Evolutionary conservation across 2,888 invertebrate species (phyloP).

Genomic region (Leucophenga montana): DNA sequence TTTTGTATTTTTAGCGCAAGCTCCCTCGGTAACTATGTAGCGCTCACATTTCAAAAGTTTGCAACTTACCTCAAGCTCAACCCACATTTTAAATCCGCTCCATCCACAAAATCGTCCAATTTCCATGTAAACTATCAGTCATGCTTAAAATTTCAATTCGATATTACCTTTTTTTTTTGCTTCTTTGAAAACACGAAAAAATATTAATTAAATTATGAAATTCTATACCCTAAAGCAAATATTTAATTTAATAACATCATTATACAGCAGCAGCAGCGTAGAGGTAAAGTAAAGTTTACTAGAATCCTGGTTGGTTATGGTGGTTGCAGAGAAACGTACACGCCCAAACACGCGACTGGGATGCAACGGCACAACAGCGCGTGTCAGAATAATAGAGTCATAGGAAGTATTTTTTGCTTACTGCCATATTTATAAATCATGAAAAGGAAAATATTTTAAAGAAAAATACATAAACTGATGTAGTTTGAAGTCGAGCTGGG

Average conservation of each 20-base stretch:
- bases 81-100: too few species aligned
- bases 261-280: neutral
- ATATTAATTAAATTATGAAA: conserved; percentile 66
- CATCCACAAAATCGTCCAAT: too few species aligned
- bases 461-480: too few species aligned
- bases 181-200: conserved; percentile 33
- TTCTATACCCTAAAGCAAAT: conserved; percentile 64
- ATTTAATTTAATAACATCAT: conserved; percentile 60
- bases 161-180: too few species aligned
- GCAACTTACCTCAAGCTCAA: too few species aligned
- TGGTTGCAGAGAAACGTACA: neutral
- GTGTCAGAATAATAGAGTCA: conserved; percentile 2
- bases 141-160: too few species aligned
- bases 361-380: conserved; percentile 1
- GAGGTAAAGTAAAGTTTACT: neutral
- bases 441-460: conserved; percentile 1
- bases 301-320: too few species aligned
- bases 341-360: conserved; percentile 26
- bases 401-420: conserved; percentile 10
- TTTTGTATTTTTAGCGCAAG: too few species aligned
- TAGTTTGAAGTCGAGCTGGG: too few species aligned
- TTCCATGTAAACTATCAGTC: too few species aligned
- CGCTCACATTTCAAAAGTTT: too few species aligned
- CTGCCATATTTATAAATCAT: neutral
- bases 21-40: too few species aligned